phyloP scores from a whole-genome alignment of 2,888 invertebrate genomes.

The Latheticus oryzae region DNA sequence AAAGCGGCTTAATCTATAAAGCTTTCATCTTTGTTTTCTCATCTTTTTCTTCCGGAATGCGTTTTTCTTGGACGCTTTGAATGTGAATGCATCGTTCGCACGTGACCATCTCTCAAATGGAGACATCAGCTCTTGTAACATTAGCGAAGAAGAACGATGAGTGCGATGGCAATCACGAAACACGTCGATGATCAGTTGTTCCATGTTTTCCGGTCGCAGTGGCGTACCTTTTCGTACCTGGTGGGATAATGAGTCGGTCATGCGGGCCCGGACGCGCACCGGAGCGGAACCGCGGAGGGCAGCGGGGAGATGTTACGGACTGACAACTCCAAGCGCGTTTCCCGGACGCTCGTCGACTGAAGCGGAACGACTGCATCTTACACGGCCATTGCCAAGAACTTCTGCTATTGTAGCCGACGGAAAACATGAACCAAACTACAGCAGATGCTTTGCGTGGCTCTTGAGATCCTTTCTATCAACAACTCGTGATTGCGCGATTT shows the following conservation, averaged over 20 bases:
- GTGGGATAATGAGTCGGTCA: slow-evolving; percentile 42
- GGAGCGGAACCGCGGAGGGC: slow-evolving; percentile 39
- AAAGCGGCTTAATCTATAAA: no score
- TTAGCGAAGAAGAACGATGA: slow-evolving; percentile 11
- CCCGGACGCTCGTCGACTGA: slow-evolving; percentile 58
- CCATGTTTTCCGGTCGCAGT: slow-evolving; percentile 39
- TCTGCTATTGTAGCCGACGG: slow-evolving; percentile 18
- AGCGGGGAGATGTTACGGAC: slow-evolving; percentile 56
- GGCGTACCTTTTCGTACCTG: slow-evolving; percentile 40
- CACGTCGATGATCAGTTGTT: slow-evolving; percentile 33
- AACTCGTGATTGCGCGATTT: slow-evolving; percentile 34
- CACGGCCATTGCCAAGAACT: slow-evolving; percentile 45
- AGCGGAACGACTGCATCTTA: slow-evolving; percentile 56
- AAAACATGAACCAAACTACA: no score
- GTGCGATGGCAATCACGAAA: slow-evolving; percentile 31
- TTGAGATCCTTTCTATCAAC: slow-evolving; percentile 6
- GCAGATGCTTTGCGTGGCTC: slow-evolving; percentile 21
- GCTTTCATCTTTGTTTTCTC: no score
- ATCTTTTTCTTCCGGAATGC: slow-evolving; percentile 10
- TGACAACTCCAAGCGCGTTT: slow-evolving; percentile 58
- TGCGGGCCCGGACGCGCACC: slow-evolving; percentile 42
- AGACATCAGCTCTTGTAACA: slow-evolving; percentile 13
- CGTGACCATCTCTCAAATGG: slow-evolving; percentile 5
- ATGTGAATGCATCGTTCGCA: no score
- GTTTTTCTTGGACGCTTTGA: no score